phyloP scores from a whole-genome alignment of 2,797 vertebrate genomes.

The Anguilla marmorata region DNA sequence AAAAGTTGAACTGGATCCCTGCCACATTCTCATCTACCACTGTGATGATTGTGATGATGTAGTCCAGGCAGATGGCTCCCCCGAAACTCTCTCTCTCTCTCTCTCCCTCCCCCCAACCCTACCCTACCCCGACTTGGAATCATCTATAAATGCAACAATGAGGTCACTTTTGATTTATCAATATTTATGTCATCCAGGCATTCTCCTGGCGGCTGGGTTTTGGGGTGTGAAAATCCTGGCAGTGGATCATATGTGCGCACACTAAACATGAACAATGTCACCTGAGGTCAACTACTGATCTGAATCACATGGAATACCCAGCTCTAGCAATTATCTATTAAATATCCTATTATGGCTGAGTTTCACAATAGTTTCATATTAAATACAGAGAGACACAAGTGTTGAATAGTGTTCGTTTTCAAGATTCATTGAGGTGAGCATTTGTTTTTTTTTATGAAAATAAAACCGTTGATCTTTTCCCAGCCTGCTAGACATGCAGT shows the following conservation, averaged over 20 bases:
- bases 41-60: constrained; percentile 19
- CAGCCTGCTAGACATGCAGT: not conserved
- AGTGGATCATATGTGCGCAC: not conserved
- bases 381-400: not conserved
- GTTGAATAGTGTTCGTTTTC: not conserved
- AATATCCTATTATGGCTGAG: not conserved
- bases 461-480: not conserved
- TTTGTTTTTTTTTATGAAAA: not conserved
- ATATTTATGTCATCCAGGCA: constrained; percentile 6
- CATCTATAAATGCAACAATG: constrained; percentile 8
- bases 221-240: not conserved
- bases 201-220: not conserved
- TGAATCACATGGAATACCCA: not conserved
- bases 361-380: not conserved
- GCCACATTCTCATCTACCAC: constrained; percentile 13
- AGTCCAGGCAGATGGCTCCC: not conserved
- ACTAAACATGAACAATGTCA: constrained; percentile 6
- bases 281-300: constrained; percentile 11
- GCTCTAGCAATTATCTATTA: not conserved
- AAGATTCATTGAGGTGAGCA: not conserved
- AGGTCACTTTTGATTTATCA: not conserved
- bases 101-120: not conserved
- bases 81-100: no score
- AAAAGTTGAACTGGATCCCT: constrained; percentile 7
- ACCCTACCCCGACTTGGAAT: not conserved